Conservation (phyloP, 2,113 vertebrate genomes). For the Probosciger aterrimus region DNA sequence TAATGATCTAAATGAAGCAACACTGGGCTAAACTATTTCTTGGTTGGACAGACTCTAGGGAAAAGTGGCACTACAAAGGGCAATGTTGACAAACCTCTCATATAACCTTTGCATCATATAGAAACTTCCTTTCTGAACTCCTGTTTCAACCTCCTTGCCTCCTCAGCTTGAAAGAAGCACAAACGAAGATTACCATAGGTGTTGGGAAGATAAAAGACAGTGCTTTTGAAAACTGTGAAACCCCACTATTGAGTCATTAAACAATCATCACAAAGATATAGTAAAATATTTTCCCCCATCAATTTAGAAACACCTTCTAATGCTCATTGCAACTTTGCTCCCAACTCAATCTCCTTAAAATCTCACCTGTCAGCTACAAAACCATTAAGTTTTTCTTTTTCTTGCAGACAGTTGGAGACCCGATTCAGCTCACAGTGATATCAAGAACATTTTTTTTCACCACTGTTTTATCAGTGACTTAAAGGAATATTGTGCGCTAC, state of each 20-base stretch:
- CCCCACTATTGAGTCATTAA: background rate
- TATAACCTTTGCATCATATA: background rate
- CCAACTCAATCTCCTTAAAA: background rate
- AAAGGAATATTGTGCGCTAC: background rate
- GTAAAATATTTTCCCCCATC: background rate
- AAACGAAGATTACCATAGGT: background rate
- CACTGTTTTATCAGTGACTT: background rate
- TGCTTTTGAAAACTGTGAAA: background rate
- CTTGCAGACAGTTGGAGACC: background rate
- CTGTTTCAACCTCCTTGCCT: background rate
- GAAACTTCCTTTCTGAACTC: background rate
- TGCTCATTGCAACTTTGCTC: background rate
- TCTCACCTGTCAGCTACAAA: background rate
- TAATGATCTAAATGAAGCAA: background rate
- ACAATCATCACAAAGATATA: background rate
- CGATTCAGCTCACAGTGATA: background rate
- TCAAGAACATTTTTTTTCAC: background rate
- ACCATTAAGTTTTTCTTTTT: background rate
- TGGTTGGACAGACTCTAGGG: background rate
- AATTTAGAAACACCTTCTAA: background rate
- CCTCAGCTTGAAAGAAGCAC: background rate
- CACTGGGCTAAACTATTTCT: background rate
- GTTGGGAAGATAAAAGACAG: background rate
- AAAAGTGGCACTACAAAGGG: background rate
- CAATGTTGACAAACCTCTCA: background rate